A percentile compares a stretch with the other conserved stretches of the same genome.
These are phyloP conservation scores for Gracilinanus agilis DNA, from an alignment of 2,113 vertebrate species.

Conservation along the genomic window DNA sequence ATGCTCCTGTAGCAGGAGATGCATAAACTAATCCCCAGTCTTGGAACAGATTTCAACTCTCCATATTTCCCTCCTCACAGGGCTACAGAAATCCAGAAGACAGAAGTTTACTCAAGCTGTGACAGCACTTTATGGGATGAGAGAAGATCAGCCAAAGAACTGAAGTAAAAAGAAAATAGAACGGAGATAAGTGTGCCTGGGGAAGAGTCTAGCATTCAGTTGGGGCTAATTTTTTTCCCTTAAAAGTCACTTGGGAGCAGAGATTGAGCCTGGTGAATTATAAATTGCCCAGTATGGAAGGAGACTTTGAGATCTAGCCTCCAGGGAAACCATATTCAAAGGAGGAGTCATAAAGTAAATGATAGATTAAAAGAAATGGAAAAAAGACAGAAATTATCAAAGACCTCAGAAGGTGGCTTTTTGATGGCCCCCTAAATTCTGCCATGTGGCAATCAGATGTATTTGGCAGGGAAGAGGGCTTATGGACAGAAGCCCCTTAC, in stretches of 20 bases:
- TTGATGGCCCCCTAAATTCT: no score
- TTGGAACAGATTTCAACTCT: background rate
- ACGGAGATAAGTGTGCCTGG: background rate
- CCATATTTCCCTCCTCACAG: background rate
- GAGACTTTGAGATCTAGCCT: background rate
- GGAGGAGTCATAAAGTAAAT: background rate
- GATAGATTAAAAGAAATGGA: background rate
- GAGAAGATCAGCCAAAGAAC: background rate
- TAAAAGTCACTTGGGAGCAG: background rate
- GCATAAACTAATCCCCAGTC: background rate
- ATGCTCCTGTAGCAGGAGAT: background rate
- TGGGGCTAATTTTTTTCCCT: background rate
- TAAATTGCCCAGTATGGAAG: background rate
- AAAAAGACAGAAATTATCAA: background rate
- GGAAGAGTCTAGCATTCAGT: background rate
- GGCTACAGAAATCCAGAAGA: background rate
- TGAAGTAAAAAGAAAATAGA: background rate
- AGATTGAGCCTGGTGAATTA: background rate
- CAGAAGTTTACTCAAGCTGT: background rate
- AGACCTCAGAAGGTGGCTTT: background rate
- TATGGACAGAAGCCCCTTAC: no score
- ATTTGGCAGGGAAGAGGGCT: no score
- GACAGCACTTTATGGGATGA: background rate
- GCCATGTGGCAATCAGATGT: no score
- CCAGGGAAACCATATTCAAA: background rate